Evolutionary conservation across 2,797 vertebrate genomes (phyloP), one percentile per base, ranked within the genome.

Genomic region (Artibeus jamaicensis): DNA sequence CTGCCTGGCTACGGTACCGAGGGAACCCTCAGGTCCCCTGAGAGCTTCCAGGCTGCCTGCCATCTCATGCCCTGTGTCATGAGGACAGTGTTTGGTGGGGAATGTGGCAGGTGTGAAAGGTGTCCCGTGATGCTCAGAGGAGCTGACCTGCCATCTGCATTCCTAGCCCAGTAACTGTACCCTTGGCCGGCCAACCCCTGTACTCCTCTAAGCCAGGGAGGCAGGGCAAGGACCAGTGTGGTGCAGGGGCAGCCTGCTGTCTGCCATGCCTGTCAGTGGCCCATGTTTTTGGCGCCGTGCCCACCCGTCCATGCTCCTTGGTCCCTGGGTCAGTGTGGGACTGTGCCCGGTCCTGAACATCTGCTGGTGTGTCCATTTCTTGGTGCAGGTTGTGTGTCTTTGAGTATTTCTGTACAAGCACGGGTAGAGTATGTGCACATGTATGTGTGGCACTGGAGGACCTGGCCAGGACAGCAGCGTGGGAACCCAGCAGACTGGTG

Each of bases 401-500:
- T 48, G 32, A 46, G 32, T 39, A 19, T 32, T 79, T 70, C 59
- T 46, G 12, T 68, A 22, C 1, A 39, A 46, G 34, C 19, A 73
- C 5, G 48, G 70, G 34, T 9, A 22, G 32, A 42, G 22, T 71
- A 50, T 39, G 5, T 73, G 53, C 18, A 3, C 4, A 5, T 12
- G 16, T n/a, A 37, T 0, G 0, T 19, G 42, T 62, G 15, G n/a
- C 9, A 2, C 18, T 2, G 12, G 62, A 29, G 34, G 59, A 42
- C 50, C 1, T 53, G 37, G 16, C 57, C 46, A 67, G 90, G 71
- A 26, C 29, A 44, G 34, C 11, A 7, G 55, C 0, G 0, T 16
- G 32, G 37, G 12, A 62, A 65, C 44, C 44, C 6, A 0, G 78
- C 1, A 4, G 42, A 1, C 6, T 34, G 44, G 34, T 15, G 16